Base-by-base conservation (phyloP, 1,140 invertebrate species). In the Ephestia elutella region DNA sequence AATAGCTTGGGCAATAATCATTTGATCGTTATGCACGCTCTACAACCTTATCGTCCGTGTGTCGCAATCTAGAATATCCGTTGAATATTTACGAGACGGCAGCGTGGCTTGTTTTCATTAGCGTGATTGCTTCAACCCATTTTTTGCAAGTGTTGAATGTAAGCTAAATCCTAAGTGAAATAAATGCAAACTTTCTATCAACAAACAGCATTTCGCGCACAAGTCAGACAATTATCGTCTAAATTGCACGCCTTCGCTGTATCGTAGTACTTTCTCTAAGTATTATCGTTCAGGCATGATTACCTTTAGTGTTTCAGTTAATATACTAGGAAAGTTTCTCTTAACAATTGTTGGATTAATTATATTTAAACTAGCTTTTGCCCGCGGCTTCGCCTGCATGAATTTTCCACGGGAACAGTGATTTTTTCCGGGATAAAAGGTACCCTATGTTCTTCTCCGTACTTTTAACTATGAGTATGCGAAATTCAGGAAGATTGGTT, bases 81-180 rank as follows among this genome's bases (percentile, higher is more conserved):
- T 48, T 59, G 54, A 63, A 59, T 54, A 63, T 63, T 60, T 53
- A 59, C 63, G 17, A 57, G 57, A 51, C 54, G n/a, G 49, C 44
- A 38, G 50, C 60, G 60, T 60, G 57, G 60, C 60, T 62, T 59
- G 60, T 59, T 62, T 65, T 62, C 64, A 66, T 66, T 66, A 66
- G 55, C 57, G 54, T 59, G 57, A 66, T 66, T 66, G 60, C 54
- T 54, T 50, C 57, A 57, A 66, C 32, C 60, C 44, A 66, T 62
- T 65, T n/a, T 65, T 65, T 62, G 57, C 35, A 65, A 65, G 63
- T 65, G 63, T 61, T 65, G 63, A 59, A 60, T 59, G 57, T 56
- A 50, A 57, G 59, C 44, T 32, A 17, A 20, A 25, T 35, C 19
- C 38, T 58, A 56, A 65, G 54, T 60, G 56, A 54, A 58, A 60